Evolutionary conservation across 2,113 vertebrate genomes (phyloP).

Genomic region (Ptychochromis oligacanthus): DNA sequence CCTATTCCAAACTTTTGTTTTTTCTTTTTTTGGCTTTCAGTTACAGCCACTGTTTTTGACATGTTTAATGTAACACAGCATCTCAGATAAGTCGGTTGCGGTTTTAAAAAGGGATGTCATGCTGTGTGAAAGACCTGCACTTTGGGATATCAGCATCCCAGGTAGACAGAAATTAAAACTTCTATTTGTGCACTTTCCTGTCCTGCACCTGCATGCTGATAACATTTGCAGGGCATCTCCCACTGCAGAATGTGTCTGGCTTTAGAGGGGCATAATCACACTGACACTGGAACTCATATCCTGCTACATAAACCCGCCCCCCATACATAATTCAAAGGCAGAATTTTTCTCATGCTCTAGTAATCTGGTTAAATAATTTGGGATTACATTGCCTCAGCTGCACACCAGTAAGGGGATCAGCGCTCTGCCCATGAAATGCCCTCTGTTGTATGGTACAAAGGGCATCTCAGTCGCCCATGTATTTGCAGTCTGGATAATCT

Average conservation of each 20-base stretch:
- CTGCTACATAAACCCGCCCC: constrained; percentile 41
- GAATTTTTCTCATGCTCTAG: constrained; percentile 68
- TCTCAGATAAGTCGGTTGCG: neutral
- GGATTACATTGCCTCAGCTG: constrained; percentile 74
- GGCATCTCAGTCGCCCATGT: constrained; percentile 62
- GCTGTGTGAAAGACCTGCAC: neutral
- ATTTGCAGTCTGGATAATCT: constrained; percentile 75
- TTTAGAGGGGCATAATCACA: constrained; percentile 21
- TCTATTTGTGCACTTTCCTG: neutral
- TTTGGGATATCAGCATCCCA: neutral
- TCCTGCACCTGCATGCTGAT: constrained; percentile 12
- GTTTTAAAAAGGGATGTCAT: neutral
- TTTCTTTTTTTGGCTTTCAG: neutral
- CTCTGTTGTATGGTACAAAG: constrained; percentile 75
- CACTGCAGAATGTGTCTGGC: neutral
- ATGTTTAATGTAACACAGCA: neutral
- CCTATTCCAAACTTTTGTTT: neutral
- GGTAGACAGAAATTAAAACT: neutral
- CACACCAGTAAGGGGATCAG: constrained; percentile 74
- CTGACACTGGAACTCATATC: constrained; percentile 43
- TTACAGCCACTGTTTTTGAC: neutral
- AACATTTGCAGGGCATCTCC: constrained; percentile 3
- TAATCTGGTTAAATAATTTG: constrained; percentile 82
- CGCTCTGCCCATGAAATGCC: constrained; percentile 71
- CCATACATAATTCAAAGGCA: constrained; percentile 68